Conservation (phyloP, 2,888 invertebrate genomes). For the Eupithecia abbreviata region DNA sequence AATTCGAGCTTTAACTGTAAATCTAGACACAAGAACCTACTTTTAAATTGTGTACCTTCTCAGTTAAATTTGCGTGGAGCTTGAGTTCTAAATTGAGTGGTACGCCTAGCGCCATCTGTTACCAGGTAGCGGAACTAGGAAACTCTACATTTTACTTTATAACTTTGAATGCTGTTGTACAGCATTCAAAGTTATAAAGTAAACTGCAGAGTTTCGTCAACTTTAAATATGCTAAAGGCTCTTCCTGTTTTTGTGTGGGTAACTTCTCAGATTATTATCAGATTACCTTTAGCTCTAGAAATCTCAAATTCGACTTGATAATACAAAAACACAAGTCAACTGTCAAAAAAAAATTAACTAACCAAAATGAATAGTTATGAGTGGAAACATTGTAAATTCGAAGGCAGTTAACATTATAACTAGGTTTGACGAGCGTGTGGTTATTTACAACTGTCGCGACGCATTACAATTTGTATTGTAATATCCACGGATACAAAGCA, state of each 20-base stretch:
- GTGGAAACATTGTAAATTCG: slow-evolving; percentile 26
- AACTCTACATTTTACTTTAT: neutral
- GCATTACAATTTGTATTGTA: slow-evolving; percentile 75
- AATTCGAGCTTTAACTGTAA: neutral
- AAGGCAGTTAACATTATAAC: slow-evolving; percentile 27
- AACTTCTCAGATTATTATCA: neutral
- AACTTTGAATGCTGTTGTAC: neutral
- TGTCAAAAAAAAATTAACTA: neutral
- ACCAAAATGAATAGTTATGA: slow-evolving; percentile 14
- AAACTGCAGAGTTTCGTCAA: neutral
- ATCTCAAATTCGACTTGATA: neutral
- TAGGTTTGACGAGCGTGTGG: slow-evolving; percentile 42
- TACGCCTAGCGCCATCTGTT: slow-evolving; percentile 70
- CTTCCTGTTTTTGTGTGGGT: neutral
- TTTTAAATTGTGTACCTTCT: neutral
- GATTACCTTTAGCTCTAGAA: neutral
- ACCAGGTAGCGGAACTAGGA: slow-evolving; percentile 66
- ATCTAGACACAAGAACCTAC: neutral
- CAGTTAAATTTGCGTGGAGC: neutral
- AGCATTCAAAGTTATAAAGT: neutral
- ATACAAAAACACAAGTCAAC: neutral
- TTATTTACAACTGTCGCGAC: slow-evolving; percentile 68
- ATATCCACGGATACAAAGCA: slow-evolving; percentile 75
- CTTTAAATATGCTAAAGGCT: neutral
- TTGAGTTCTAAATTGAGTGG: neutral